A percentile compares a stretch with the other conserved stretches of the same genome.
These are phyloP conservation scores for Siniperca scherzeri DNA, from an alignment of 2,797 vertebrate genomes.

Conservation along the genomic window DNA sequence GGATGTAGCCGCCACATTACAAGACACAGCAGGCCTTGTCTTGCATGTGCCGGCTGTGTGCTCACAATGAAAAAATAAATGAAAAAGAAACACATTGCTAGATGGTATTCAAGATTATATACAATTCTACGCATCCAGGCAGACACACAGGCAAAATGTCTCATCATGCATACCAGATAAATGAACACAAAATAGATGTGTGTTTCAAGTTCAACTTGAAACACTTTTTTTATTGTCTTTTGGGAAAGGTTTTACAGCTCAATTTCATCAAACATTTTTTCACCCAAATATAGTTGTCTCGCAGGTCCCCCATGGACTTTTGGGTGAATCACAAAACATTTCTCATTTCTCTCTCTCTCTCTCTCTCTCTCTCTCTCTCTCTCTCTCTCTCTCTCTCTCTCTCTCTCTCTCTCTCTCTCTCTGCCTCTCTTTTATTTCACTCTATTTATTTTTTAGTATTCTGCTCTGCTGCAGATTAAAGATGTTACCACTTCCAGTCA, in stretches of 20 bases:
- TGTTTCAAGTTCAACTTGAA: slow-evolving; percentile 29
- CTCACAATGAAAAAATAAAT: background rate
- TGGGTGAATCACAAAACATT: slow-evolving; percentile 34
- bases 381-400: background rate
- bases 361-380: background rate
- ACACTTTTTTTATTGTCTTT: background rate
- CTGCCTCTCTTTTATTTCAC: slow-evolving; percentile 16
- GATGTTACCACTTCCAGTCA: slow-evolving; percentile 26
- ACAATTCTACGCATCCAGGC: background rate
- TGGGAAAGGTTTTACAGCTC: slow-evolving; percentile 28
- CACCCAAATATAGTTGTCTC: slow-evolving; percentile 30
- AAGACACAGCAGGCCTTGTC: background rate
- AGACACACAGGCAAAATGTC: background rate
- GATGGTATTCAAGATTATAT: background rate
- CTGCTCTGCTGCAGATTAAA: slow-evolving; percentile 47
- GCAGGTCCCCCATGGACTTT: slow-evolving; percentile 2
- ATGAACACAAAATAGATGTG: slow-evolving; percentile 9
- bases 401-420: background rate
- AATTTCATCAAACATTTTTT: slow-evolving; percentile 50
- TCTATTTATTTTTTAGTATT: slow-evolving; percentile 5
- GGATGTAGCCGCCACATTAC: background rate
- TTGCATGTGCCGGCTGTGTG: background rate
- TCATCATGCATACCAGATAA: background rate
- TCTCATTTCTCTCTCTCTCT: slow-evolving; percentile 1
- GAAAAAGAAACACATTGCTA: background rate